Base-by-base conservation (phyloP, 2,113 vertebrate species). In the Mastomys natalensis region DNA sequence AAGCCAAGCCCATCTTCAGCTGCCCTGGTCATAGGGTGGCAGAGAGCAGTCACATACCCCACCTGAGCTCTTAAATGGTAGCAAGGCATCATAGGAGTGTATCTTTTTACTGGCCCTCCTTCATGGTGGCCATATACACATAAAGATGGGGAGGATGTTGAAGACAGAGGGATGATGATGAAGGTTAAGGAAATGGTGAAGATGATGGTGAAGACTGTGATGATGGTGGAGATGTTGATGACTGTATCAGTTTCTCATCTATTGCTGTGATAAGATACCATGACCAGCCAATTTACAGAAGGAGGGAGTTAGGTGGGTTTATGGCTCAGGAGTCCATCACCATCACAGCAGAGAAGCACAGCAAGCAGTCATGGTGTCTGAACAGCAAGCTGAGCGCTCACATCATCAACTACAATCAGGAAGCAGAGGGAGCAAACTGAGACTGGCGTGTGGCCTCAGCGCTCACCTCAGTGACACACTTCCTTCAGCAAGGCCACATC, bases 171-270 rank as follows among this genome's bases (percentile, higher is more conserved):
- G n/a, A 5, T 45, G 45, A 3, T 72, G 16, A 12, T 73, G 68
- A 0, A 43, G 45, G 0, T 76, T 37, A 1, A 21, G 0, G 0
- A 15, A 3, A 0, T 45, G 73, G 0, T 87, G 12, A 0, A 29
- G 34, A 1, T 72, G 31, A 1, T 45, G 37, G 0, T 45, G 5
- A 0, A 26, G 24, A 0, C 73, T 26, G 0, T 81, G 51, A 0
- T n/a, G 13, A 11, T 48, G 37, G 0, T 90, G 55, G 1, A 26
- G 1, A 31, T 45, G 34, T 2, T 64, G 19, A 1, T 58, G 34
- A 5, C 45, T 43, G 24, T 62, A 19, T 64, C 29, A 84, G 81
- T 84, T 31, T 64, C 78, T 81, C 12, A 5, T 24, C 34, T 81
- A 19, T 64, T 45, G 58, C 58, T 85, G 4, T 64, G 81, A 40